Evolutionary conservation across 1,140 invertebrate species (phyloP).

Genomic region (Drosophila funebris): DNA sequence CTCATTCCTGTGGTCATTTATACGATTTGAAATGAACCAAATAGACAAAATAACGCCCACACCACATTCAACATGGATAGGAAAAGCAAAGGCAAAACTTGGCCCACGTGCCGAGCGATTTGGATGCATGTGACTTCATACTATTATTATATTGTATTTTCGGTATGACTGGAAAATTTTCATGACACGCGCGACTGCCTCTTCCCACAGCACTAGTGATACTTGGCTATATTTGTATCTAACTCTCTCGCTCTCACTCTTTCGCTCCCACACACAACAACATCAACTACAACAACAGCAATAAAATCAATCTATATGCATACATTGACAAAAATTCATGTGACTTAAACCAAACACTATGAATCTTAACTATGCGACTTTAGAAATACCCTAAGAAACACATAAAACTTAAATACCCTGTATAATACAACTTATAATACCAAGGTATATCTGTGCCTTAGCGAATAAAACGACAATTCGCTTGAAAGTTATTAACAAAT

Average conservation of each 20-base stretch:
- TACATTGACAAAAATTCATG: constrained; percentile 75
- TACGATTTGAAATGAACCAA: constrained; percentile 18
- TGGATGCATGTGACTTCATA: constrained; percentile 61
- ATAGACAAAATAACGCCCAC: too few relatives aligned
- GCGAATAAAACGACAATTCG: too few relatives aligned
- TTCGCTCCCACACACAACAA: constrained; percentile 48
- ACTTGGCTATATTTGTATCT: neutral
- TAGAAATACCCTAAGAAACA: constrained; percentile 37
- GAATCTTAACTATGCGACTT: neutral
- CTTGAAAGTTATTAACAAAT: too few relatives aligned
- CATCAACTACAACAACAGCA: constrained; percentile 37
- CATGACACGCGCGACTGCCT: constrained; percentile 65
- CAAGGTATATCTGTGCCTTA: too few relatives aligned
- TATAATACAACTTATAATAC: too few relatives aligned
- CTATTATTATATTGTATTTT: constrained; percentile 44
- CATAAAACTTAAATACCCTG: too few relatives aligned
- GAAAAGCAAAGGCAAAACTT: constrained; percentile 26
- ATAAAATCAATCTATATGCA: constrained; percentile 76
- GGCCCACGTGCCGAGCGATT: constrained; percentile 25
- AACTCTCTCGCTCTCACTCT: constrained; percentile 14
- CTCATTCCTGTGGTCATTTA: constrained; percentile 26
- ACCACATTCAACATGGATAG: too few relatives aligned
- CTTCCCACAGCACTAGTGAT: constrained; percentile 13
- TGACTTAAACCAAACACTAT: constrained; percentile 52
- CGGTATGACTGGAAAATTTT: constrained; percentile 59